Evolutionary conservation across 2,113 vertebrate species (phyloP), one percentile per base, ranked within the genome.

Genomic region (Artemisiospiza belli): DNA sequence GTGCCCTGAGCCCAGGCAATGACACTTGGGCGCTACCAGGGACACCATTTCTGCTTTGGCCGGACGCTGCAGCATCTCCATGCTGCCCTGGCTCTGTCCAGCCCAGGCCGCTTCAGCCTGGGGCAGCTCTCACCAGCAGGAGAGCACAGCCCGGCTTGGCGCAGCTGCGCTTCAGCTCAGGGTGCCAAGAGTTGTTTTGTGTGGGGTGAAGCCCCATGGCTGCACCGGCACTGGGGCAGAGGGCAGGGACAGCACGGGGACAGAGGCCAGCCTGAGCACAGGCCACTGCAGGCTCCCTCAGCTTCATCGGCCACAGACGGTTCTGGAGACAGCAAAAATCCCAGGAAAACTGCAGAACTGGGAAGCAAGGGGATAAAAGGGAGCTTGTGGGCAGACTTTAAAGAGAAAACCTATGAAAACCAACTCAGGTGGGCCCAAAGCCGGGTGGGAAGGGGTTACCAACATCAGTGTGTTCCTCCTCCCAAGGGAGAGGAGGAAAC

Each of bases 221-320:
- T 58, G 8, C 35, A 37, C 4, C 1, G 0, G 15, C 21, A 10
- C 49, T 35, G n/a, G 15, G 57, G 16, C 62, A 51, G n/a, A 75
- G 7, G 5, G 41, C 37, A 70, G 61, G 46, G 66, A 17, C 19
- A 39, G 17, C 24, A 37, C 7, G 9, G 47, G 44, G 31, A 3
- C 37, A 49, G 57, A 54, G 43, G 12, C 22, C 43, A 75, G n/a
- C 20, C 31, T 55, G 41, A 28, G 25, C 31, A 57, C 22, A 41
- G 51, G 14, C 49, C 62, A 44, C 7, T 54, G 24, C 5, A 2
- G 41, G 27, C 21, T 18, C 23, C 25, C 16, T 75, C 3, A 1
- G 0, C 0, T 33, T 63, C 4, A 6, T 9, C 0, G 0, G 11
- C 9, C 35, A 15, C 6, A 6, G 41, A 20, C 2, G 23, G 15